phyloP scores from a whole-genome alignment of 2,797 vertebrate species.

The Syndactyla subalaris region DNA sequence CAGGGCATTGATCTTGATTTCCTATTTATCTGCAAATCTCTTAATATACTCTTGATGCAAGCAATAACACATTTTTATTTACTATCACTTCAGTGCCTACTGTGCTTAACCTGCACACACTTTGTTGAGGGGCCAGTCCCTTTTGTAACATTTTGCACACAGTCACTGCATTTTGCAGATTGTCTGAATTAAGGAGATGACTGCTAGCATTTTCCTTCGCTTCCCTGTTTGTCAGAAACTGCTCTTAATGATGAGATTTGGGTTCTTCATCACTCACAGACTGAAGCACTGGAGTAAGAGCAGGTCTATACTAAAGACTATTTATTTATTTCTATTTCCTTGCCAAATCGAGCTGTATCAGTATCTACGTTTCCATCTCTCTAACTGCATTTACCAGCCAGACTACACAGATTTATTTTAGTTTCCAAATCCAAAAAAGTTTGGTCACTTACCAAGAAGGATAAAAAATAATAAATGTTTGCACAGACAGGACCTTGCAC shows the following conservation, averaged over 20 bases:
- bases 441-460: not conserved
- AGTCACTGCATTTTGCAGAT: not conserved
- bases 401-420: not conserved
- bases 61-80: not conserved
- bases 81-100: not conserved
- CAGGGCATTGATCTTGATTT: conserved; percentile 47
- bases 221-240: not conserved
- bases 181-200: not conserved
- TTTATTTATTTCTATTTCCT: not conserved
- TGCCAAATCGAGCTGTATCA: accelerated
- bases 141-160: not conserved
- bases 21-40: not conserved
- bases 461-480: not conserved
- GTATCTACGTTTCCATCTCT: not conserved
- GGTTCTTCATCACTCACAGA: not conserved
- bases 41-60: not conserved
- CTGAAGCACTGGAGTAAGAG: not conserved
- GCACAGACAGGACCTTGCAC: not conserved
- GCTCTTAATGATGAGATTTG: not conserved
- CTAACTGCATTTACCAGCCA: too few species aligned
- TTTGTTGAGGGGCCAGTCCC: not conserved
- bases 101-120: not conserved
- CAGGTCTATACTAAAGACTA: not conserved
- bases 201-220: not conserved
- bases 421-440: not conserved